Base-by-base conservation (phyloP, 2,113 vertebrate genomes). In the Reinhardtius hippoglossoides region DNA sequence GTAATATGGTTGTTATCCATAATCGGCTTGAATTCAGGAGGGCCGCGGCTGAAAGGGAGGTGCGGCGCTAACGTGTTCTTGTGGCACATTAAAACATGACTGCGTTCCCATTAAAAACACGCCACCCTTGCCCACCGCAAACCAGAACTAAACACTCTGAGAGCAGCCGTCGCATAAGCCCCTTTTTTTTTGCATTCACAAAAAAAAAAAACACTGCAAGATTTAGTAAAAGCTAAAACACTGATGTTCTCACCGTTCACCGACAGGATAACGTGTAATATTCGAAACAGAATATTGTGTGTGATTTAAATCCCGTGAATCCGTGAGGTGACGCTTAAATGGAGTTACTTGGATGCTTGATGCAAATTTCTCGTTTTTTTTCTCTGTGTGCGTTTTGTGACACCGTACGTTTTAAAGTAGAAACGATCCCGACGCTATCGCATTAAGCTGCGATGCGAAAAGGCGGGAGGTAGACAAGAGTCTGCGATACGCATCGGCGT, bases 1-100 rank as follows among this genome's bases (percentile, higher is more conserved):
- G 96, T 97, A 96, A 95, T 95, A 96, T 95, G 96, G 96, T 97
- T 98, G 97, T 98, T 97, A 96, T 95, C 95, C 96, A 96, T 97
- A 98, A 99, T 96, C 97, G 96, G 94, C 95, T 96, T 95, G 95
- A 95, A 97, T 96, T 94, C 96, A 97, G 95, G 94, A 97, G 97
- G 31, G 31, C 31, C 31, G 31, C 31, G 31, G 6, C 31, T 31
- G 31, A 31, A 31, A 31, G 31, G 96, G 95, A 96, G 95, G 94
- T 95, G 95, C 95, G 94, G 95, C 93, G 94, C 93, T 95, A 96
- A 94, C 94, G 95, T 94, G 94, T 92, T 80, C 89, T 83, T 27
- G 69, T 64, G 87, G 80, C 88, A 87, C 90, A 91, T 94, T 85
- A 82, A 90, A 92, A 92, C 74, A 50, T 15, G 82, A 77, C 69